These are phyloP conservation scores for Wiebesia pumilae DNA, from an alignment of 1,140 invertebrate genomes.

Conservation along the genomic window DNA sequence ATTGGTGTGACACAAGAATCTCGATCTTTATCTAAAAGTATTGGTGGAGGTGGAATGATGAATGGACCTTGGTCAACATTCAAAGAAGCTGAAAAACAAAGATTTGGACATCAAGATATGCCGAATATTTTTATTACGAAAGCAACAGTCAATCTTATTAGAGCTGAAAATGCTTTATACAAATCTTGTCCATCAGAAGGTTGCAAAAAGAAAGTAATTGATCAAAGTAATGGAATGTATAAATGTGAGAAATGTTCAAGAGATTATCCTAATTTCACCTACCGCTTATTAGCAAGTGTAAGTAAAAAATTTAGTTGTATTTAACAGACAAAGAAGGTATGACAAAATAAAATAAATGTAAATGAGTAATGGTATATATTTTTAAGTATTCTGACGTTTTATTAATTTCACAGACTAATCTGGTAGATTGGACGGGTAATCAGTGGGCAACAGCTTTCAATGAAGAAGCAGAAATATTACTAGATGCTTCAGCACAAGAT, in stretches of 20 bases:
- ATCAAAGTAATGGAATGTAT: constrained; percentile 90
- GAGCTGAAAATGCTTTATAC: constrained; percentile 89
- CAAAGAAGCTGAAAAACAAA: constrained; percentile 81
- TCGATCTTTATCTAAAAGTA: constrained; percentile 63
- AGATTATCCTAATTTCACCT: constrained; percentile 90
- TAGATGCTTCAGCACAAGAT: constrained; percentile 86
- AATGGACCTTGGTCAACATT: constrained; percentile 79
- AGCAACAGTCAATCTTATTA: constrained; percentile 82
- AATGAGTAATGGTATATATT: neutral
- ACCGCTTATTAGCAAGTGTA: constrained; percentile 87
- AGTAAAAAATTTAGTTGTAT: constrained; percentile 63
- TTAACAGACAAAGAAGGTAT: constrained; percentile 25
- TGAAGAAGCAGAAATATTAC: constrained; percentile 87
- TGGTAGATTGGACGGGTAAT: constrained; percentile 87
- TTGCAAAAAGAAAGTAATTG: constrained; percentile 95
- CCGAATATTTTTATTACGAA: constrained; percentile 86
- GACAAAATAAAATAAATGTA: constrained; percentile 1
- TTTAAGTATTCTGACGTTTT: constrained; percentile 55
- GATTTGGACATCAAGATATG: constrained; percentile 81
- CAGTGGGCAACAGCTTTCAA: constrained; percentile 94
- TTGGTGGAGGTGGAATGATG: constrained; percentile 55
- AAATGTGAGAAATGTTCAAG: constrained; percentile 96
- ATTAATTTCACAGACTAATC: constrained; percentile 77
- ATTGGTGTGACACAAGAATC: constrained; percentile 79
- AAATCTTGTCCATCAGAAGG: constrained; percentile 89